Base-by-base conservation (phyloP, 2,888 invertebrate species). In the Nipponacmea schrenckii region DNA sequence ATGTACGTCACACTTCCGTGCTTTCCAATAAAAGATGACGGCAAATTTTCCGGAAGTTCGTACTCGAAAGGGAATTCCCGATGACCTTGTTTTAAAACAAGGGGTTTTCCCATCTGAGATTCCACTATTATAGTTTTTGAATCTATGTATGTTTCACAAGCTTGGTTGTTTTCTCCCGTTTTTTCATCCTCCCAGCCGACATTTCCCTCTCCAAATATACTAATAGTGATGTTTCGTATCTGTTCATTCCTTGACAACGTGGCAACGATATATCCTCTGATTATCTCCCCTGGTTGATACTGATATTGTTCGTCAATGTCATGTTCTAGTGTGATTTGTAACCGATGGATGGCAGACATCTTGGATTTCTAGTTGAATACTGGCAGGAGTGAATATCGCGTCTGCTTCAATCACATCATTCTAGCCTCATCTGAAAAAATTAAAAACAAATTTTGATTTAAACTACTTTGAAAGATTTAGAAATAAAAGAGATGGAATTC, bases 281-380 rank as follows among this genome's bases (percentile, higher is more conserved):
- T 75, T 26, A 83, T 79, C 81, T 89, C 88, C 12, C 87, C 88
- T 1, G 88, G 88, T 68, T 86, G 86, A 68, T 88, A 88, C 79
- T 88, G 88, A 72, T 89, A 89, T 73, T 89, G 88, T 74, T 88
- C 88, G 75, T 89, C 88, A 20, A 89, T 89, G 74, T 89, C 88
- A 74, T 88, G 88, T 73, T 88, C 87, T 48, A 89, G 77, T 24
- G 77, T 77, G 5, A 88, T 86, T 39, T 80, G 80, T 64, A 88
- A 77, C 62, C 79, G 74, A 68, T 82, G 80, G 31, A 84, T 64
- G 3, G 77, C 70, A 20, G 78, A 78, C 76, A 78, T 78, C 12
- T 31, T 68, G 64, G 45, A 26, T 20, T n/a, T 46, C 24, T 39
- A 10, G 39, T 39, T 39, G 39, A 39, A 39, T 39, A 39, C 39